phyloP scores from a whole-genome alignment of 2,797 vertebrate species.

The Phataginus tetradactyla region DNA sequence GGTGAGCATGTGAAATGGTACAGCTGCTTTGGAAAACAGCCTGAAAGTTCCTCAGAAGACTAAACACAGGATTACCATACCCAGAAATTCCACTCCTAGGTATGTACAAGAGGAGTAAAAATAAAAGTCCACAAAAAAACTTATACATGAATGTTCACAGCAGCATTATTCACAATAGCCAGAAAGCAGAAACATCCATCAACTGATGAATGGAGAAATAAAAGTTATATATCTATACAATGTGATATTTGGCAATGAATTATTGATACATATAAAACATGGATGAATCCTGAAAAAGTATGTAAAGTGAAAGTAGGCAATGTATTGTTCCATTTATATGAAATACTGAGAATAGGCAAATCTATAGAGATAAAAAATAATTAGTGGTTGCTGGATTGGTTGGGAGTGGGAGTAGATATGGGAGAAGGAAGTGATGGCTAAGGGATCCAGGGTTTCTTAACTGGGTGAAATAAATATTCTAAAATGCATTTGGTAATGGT shows the following conservation, averaged over 20 bases:
- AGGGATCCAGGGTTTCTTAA: background rate
- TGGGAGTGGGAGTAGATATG: background rate
- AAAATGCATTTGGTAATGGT: background rate
- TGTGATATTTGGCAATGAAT: background rate
- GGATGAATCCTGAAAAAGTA: background rate
- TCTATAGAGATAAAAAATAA: background rate
- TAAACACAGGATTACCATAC: background rate
- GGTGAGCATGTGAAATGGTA: background rate
- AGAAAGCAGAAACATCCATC: background rate
- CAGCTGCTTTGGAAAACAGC: background rate
- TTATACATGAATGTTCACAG: background rate
- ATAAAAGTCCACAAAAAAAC: background rate
- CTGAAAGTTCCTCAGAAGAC: background rate
- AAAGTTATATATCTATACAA: background rate
- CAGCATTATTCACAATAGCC: background rate
- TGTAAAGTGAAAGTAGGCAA: background rate
- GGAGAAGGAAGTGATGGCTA: background rate
- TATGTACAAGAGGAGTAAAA: background rate
- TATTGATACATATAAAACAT: background rate
- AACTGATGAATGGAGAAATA: background rate
- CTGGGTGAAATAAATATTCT: background rate
- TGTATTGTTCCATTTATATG: background rate
- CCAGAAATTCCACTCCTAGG: background rate
- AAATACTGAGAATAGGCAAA: background rate
- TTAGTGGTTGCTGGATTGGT: background rate